Evolutionary conservation across 92 coral and sea anemone genomes (phyloP), one percentile per base, ranked within the genome.

Genomic region (Micromussa lordhowensis): DNA sequence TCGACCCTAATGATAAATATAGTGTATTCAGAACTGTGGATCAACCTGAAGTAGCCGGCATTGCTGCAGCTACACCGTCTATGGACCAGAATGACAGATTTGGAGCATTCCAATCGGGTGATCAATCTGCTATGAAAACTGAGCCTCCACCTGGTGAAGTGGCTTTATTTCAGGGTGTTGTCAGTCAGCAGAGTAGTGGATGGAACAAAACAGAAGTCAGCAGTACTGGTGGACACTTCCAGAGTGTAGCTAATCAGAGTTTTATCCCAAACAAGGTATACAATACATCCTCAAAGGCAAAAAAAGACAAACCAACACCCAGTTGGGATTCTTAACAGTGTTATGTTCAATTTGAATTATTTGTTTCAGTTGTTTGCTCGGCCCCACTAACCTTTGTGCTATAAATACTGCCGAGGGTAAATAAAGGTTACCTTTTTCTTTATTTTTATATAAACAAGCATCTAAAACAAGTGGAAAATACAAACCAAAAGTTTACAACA

Each of bases 1-100:
- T 77, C 68, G 92, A 92, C 69, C 92, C 97, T 18, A 88, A 83
- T 91, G 95, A 94, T 76, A 94, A 85, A 84, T 94, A 82, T 82
- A 88, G 77, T 55, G 92, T 84, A 15, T 89, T 92, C 75, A 85
- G 86, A 81, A 55, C 88, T 35, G 87, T 80, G 0, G 54, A 59
- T 57, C 79, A 77, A 19, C 72, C 83, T n/a, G 83, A 61, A 61
- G 28, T 53, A 48, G 30, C 51, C 17, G 36, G 57, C 68, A 32
- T 36, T 35, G 36, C 73, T 35, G 36, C 73, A 70, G 77, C 18
- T 34, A 22, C 53, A 2, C 22, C 78, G 19, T 34, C 57, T 29
- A 14, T 73, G 79, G 71, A 74, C 28, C 35, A 80, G 0, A 35
- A 57, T 24, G 87, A 84, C 55, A 57, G 32, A 11, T 84, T 84